Base-by-base conservation (phyloP, 2,113 vertebrate species). In the Sinocyclocheilus anophthalmus region DNA sequence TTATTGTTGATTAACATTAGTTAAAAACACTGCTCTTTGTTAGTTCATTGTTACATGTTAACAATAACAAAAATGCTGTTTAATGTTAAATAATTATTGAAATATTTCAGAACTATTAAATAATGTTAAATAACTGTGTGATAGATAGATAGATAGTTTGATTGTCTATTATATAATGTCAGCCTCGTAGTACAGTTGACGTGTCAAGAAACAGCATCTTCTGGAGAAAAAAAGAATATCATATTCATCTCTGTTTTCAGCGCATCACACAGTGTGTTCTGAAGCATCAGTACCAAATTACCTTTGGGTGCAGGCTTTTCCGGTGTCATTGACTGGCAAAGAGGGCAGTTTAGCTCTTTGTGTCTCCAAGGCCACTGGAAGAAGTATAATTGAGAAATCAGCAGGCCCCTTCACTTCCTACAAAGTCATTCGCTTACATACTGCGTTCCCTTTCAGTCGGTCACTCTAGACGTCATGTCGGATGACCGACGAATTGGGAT, bases 321-420 rank as follows among this genome's bases (percentile, higher is more conserved):
- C 89, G 88, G 90, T 88, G 91, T 89, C 86, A 88, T 88, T 91
- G 91, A 93, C 91, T 93, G 90, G 91, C 92, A 88, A 59, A 86
- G 73, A 70, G 61, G 79, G 81, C 88, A 88, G 85, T 92, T 92
- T 92, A 89, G 76, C 79, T 88, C 90, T 89, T 92, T 90, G 91
- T 91, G 92, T 90, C 87, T 87, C 63, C 67, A 67, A 84, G 89
- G 90, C 90, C 90, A 39, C 88, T 92, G 92, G 91, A 93, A 88
- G 88, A 92, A 92, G 91, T 91, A 92, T 94, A 94, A 95, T 94
- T 94, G 93, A 94, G 93, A 94, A 95, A 94, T 94, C 94, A 95
- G 94, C 91, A 86, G 93, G 92, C 83, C 86, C 89, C 89, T 91
- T 91, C 87, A 87, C 91, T 88, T 88, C 88, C 77, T 93, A 93